Evolutionary conservation across 2,113 vertebrate species (phyloP), one percentile per base, ranked within the genome.

Genomic region (Suricata suricatta): DNA sequence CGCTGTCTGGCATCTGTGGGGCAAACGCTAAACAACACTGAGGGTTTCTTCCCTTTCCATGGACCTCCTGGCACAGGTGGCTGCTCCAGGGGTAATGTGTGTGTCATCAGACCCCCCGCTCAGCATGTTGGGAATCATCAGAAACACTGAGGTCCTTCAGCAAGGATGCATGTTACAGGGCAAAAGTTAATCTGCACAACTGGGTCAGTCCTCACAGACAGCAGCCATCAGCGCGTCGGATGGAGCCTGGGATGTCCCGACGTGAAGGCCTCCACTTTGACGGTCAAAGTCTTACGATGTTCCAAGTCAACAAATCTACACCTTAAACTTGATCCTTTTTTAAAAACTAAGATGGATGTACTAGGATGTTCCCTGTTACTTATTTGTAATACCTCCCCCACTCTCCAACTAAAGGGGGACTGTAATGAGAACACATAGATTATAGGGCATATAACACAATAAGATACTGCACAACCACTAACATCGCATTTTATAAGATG

Each of bases 401-500:
- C 72, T 35, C 15, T 3, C 19, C 8, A 25, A 81, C 47, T 54
- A 80, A 94, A 88, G 54, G 64, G n/a, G 38, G 23, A 44, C 64
- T 77, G 0, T 52, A 81, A 44, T 64, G 31, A 96, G 31, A 93
- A 82, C 21, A 88, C 76, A 68, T 76, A 90, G 64, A 68, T 63
- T 47, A 21, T 38, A 82, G 83, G 68, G 66, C 66, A 35, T 81
- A 0, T 69, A 80, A n/a, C 35, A 38, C 23, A 64, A n/a, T 33
- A 38, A 86, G 77, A n/a, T 92, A 77, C 17, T 80, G 88, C 44
- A 0, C 52, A 72, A 44, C 21, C 44, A 57, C 27, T 52, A 81
- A 97, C 88, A 35, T 31, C 19, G 2, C 76, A 29, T 44, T 87
- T 94, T 86, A 79, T 23, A 88, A 97, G 87, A 74, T 44, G 19